Evolutionary conservation across 2,113 vertebrate species (phyloP).

Genomic region (Pollimyrus isidori): DNA sequence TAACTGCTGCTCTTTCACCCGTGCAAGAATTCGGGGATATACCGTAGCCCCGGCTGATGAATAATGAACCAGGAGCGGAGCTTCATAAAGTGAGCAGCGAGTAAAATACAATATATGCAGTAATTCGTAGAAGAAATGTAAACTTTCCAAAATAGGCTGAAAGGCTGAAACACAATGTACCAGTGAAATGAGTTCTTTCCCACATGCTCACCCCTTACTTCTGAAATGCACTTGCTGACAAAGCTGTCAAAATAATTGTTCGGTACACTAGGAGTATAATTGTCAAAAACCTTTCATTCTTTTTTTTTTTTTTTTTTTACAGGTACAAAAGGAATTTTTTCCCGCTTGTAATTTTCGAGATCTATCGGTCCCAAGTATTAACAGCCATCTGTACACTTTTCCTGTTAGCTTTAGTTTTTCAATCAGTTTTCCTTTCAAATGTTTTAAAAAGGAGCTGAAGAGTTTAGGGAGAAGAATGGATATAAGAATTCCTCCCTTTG

Average conservation of each 20-base stretch:
- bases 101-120: background rate
- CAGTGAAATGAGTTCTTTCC: background rate
- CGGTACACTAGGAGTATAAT: background rate
- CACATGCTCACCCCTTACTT: background rate
- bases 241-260: slow-evolving; percentile 17
- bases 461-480: slow-evolving; percentile 17
- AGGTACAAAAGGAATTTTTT: slow-evolving; percentile 8
- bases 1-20: background rate
- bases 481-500: slow-evolving; percentile 26
- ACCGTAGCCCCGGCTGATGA: background rate
- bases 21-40: background rate
- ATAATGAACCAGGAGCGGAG: background rate
- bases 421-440: slow-evolving; percentile 34
- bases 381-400: slow-evolving; percentile 24
- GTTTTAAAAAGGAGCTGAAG: slow-evolving; percentile 31
- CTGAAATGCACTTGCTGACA: background rate
- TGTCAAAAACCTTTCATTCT: background rate
- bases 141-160: background rate
- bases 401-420: slow-evolving; percentile 30
- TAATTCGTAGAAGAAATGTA: background rate
- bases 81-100: background rate
- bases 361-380: slow-evolving; percentile 3
- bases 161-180: background rate
- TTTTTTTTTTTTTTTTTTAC: background rate
- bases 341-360: slow-evolving; percentile 9